phyloP scores from a whole-genome alignment of 2,888 invertebrate genomes.

The Tachina lurida region DNA sequence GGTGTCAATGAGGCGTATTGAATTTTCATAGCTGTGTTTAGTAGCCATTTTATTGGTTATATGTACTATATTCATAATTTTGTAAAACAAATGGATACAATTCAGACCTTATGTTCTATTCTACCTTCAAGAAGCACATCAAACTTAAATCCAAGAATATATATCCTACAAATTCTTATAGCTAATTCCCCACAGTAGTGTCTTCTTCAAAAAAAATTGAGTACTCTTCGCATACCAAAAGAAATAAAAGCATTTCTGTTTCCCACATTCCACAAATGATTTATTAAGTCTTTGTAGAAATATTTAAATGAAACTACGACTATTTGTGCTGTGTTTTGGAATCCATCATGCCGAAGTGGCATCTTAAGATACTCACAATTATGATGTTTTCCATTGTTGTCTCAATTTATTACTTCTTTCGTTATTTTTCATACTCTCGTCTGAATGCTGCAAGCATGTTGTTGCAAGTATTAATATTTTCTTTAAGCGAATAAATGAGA shows the following conservation, averaged over 20 bases:
- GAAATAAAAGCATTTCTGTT: background rate
- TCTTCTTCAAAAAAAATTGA: too few relatives aligned
- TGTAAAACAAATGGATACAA: too few relatives aligned
- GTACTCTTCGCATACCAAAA: background rate
- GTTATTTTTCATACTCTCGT: background rate
- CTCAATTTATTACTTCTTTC: conserved; percentile 13
- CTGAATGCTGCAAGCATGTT: conserved; percentile 17
- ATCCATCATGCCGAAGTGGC: conserved; percentile 5
- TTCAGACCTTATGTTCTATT: too few relatives aligned
- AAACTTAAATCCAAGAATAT: too few relatives aligned
- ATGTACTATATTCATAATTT: too few relatives aligned
- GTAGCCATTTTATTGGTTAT: too few relatives aligned
- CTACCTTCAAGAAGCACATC: too few relatives aligned
- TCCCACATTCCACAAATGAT: background rate
- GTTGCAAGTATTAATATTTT: conserved; percentile 23
- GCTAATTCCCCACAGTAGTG: too few relatives aligned
- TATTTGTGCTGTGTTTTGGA: background rate
- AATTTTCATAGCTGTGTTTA: too few relatives aligned
- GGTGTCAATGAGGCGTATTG: too few relatives aligned
- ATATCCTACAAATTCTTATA: too few relatives aligned
- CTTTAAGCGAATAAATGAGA: conserved; percentile 22
- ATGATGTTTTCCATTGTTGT: conserved; percentile 14
- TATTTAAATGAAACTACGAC: conserved; percentile 5
- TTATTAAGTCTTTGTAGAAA: background rate
- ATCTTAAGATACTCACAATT: conserved; percentile 26